These are phyloP conservation scores for Laupala kohalensis DNA, from an alignment of 1,140 invertebrate species.

Conservation along the genomic window DNA sequence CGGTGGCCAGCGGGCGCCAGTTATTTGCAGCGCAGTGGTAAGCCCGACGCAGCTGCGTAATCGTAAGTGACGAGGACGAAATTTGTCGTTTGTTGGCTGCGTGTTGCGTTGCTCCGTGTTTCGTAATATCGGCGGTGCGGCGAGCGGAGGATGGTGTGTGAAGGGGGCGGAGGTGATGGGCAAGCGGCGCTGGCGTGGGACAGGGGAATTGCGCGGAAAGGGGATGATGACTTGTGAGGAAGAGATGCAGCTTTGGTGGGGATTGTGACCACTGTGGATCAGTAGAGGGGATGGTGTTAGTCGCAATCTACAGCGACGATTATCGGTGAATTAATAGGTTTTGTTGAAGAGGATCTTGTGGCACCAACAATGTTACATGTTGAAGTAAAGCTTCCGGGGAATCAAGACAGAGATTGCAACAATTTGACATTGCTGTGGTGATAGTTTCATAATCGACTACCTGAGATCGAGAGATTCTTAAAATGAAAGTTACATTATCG, in stretches of 20 bases:
- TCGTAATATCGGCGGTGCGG: conserved; percentile 8
- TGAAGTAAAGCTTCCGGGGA: too few relatives aligned
- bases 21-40: conserved; percentile 7
- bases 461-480: too few relatives aligned
- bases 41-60: conserved; percentile 9
- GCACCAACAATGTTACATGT: too few relatives aligned
- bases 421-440: too few relatives aligned
- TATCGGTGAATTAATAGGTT: too few relatives aligned
- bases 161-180: not conserved
- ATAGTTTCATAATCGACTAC: too few relatives aligned
- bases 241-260: not conserved
- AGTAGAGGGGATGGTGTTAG: too few relatives aligned
- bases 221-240: not conserved
- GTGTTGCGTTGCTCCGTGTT: conserved; percentile 13
- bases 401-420: too few relatives aligned
- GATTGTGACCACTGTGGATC: too few relatives aligned
- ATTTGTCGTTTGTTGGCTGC: conserved; percentile 18
- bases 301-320: too few relatives aligned
- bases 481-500: too few relatives aligned
- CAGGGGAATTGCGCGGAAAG: not conserved
- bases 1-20: not conserved
- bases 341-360: too few relatives aligned
- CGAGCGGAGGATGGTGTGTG: not conserved
- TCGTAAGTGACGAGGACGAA: conserved; percentile 18
- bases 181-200: not conserved